Percentiles rank a stretch among this genome's conserved stretches.
These are phyloP conservation scores for Drosophila kohkoa DNA, from an alignment of 1,140 invertebrate species.

Conservation along the genomic window DNA sequence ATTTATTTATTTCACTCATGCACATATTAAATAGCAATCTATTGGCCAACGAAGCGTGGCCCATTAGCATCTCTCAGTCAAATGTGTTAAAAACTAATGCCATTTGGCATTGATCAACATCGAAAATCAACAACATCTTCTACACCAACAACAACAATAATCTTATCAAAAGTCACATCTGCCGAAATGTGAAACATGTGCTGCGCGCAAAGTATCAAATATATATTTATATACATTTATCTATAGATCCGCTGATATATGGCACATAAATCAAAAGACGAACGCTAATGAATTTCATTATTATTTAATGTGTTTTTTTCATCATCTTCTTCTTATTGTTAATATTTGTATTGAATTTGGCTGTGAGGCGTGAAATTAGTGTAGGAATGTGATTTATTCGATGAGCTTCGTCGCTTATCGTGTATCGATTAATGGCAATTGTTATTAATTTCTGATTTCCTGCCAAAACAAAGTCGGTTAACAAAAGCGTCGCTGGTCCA, in stretches of 20 bases:
- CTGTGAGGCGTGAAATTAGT: neutral
- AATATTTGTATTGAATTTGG: constrained; percentile 54
- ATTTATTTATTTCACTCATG: constrained; percentile 59
- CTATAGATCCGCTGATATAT: constrained; percentile 31
- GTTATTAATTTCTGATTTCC: constrained; percentile 19
- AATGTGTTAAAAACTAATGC: constrained; percentile 68
- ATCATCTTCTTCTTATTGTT: constrained; percentile 41
- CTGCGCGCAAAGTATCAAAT: constrained; percentile 40
- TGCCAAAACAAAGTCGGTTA: constrained; percentile 12
- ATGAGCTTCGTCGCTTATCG: constrained; percentile 1
- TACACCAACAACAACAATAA: constrained; percentile 35
- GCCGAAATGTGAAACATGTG: constrained; percentile 75
- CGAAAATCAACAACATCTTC: constrained; percentile 6
- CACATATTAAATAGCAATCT: constrained; percentile 69
- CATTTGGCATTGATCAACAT: constrained; percentile 67
- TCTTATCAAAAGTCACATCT: constrained; percentile 65
- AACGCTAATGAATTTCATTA: constrained; percentile 75
- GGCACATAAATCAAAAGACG: constrained; percentile 66
- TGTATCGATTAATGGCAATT: constrained; percentile 10
- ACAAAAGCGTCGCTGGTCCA: constrained; percentile 2
- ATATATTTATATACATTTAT: constrained; percentile 7
- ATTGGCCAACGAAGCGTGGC: constrained; percentile 39
- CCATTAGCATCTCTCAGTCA: constrained; percentile 35
- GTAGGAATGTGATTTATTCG: constrained; percentile 27
- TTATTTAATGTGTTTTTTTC: constrained; percentile 26